Base-by-base conservation (phyloP, 2,797 vertebrate genomes). In the Cyclopterus lumpus region DNA sequence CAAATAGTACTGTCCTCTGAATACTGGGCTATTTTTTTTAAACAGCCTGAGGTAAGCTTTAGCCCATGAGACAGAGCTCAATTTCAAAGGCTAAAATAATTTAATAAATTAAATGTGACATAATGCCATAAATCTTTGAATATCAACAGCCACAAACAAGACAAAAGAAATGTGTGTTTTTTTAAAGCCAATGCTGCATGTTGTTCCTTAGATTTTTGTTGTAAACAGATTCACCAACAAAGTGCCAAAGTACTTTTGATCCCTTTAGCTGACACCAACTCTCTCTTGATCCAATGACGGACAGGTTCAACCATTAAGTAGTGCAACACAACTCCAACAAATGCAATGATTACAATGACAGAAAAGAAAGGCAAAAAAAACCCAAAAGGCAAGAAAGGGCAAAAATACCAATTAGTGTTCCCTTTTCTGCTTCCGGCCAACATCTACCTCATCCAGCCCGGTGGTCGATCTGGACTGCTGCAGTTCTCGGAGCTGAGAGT, bases 21-120 rank as follows among this genome's bases (percentile, higher is more conserved):
- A 89, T 86, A 81, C 69, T 78, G 92, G 90, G 91, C 92, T 82
- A 32, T 84, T 88, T 9, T 4, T 70, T 67, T 32, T 71, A 73
- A 89, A 92, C 81, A 92, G 93, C 91, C 92, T 94, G 93, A 94
- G 93, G 92, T 94, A 93, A 90, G 84, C 89, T 90, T 91, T 72
- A 93, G 89, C 89, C 90, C 87, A 61, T 85, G 86, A 92, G 87
- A 91, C 87, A 36, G 1, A 51, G 89, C 88, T 93, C 88, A 82
- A 79, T 80, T 82, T 89, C 49, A 88, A 88, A 86, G 48, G 80
- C 78, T 77, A 74, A 88, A 84, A 73, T 42, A 82, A 69, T 11
- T 40, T 3, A 55, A 49, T 16, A 78, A 81, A 82, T 75, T 38
- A 85, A 87, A 84, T 24, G 54, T 53, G 61, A 78, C 42, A 79